Evolutionary conservation across 2,113 vertebrate species (phyloP), one percentile per base, ranked within the genome.

Genomic region (Menidia beryllina): DNA sequence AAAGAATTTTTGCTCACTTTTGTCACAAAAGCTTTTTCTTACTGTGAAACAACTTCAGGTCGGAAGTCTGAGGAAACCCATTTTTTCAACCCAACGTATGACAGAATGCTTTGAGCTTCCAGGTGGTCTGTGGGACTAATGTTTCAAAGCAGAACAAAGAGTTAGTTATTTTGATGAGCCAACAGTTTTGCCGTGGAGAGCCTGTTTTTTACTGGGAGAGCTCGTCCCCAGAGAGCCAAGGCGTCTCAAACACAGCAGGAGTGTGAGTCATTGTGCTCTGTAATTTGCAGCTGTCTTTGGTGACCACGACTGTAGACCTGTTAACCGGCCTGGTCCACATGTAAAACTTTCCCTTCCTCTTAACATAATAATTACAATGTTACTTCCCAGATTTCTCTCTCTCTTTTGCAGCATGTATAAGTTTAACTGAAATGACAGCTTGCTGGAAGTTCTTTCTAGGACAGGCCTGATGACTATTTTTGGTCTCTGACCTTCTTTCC

Each of bases 211-310:
- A 85, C 86, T 71, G 75, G 69, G 56, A 81, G 71, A 79, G 41
- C 55, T 75, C 36, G 66, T 70, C 76, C 71, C 51, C 45, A 57
- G 45, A 26, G 51, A 82, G 82, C 82, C 83, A 65, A 87, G 70
- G 71, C 75, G 79, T 86, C 80, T 81, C 56, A 82, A 83, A 82
- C 84, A 81, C 62, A 77, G 75, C 85, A 69, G 69, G 77, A 71
- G 75, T 54, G 69, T 61, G 81, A 91, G 75, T 91, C 89, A 90
- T 63, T 64, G 82, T 66, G 75, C 89, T 90, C 89, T 93, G 81
- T 93, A 91, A 92, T 93, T 92, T 88, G 84, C 87, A 88, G 86
- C 86, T 89, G 85, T 82, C 81, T 76, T 82, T 75, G 76, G 83
- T 83, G 88, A 91, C 91, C 92, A 72, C 91, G 69, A 59, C 88